Evolutionary conservation across 2,113 vertebrate species (phyloP), one percentile per base, ranked within the genome.

Genomic region (Camelus dromedarius): DNA sequence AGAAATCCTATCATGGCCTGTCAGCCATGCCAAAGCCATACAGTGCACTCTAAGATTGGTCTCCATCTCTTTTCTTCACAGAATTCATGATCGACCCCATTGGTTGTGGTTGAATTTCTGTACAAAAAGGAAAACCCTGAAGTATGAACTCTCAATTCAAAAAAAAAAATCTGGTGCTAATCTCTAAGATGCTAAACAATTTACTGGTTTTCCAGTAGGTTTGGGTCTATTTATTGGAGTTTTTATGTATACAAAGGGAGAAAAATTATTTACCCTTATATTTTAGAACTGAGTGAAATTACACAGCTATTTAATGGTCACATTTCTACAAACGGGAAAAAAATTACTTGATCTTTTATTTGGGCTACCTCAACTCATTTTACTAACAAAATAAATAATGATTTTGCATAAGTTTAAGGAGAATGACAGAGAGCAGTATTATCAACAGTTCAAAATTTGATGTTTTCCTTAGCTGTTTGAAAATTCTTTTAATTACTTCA

Each of bases 211-310:
- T 82, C 22, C 28, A n/a, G 4, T 35, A 50, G 10, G 0, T 18
- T 83, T 46, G 11, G 10, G 2, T 26, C 7, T 76, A 91, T 19
- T 35, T 81, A 46, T 11, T 60, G 26, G 12, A 46, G 3, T 77
- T 26, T 89, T 2, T 67, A 50, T 42, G 3, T 48, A 70, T 58
- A 64, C n/a, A 69, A 83, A 66, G 3, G 1, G 8, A 52, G 19
- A 42, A 66, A 50, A 70, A 42, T 12, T 11, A 50, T 42, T 22
- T 1, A 2, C 14, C 15, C 11, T 75, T 32, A 9, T 13, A 70
- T 89, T 93, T 94, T 82, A 42, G 95, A 97, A 85, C 1, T 73
- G 16, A 95, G 52, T 28, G 83, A 89, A 83, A 89, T n/a, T 69
- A 20, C n/a, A 83, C 9, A 52, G 3, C 16, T 89, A 24, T 89